Evolutionary conservation across 2,888 invertebrate genomes (phyloP).

Genomic region (Ctena decussata): DNA sequence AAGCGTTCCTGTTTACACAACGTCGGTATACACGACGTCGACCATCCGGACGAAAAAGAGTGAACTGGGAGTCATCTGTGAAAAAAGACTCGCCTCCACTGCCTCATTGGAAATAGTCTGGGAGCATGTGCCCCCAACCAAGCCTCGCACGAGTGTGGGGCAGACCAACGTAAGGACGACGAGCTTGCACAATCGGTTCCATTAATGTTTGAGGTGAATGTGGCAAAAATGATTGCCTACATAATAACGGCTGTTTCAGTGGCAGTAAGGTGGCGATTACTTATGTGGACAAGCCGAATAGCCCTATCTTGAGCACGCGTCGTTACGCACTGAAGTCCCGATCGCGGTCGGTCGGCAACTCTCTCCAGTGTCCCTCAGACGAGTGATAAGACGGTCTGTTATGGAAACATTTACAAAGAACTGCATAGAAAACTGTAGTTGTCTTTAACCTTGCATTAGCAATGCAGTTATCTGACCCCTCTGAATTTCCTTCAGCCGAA

Average conservation of each 20-base stretch:
- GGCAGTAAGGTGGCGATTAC: no score
- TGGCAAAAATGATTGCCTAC: constrained; percentile 23
- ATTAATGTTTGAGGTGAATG: constrained; percentile 18
- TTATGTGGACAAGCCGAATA: constrained; percentile 3
- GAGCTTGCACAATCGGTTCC: constrained; percentile 21
- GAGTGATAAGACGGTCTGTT: constrained; percentile 37
- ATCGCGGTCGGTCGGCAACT: constrained; percentile 14
- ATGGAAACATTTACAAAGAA: constrained; percentile 33
- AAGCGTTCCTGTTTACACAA: constrained; percentile 25
- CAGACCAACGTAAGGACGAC: no score
- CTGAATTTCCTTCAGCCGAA: constrained; percentile 24
- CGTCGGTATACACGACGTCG: no score
- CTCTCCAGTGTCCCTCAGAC: constrained; percentile 33
- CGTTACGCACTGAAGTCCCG: constrained; percentile 8
- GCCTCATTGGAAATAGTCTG: no score
- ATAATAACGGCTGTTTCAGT: constrained; percentile 15
- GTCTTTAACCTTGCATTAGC: constrained; percentile 29
- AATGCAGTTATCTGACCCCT: constrained; percentile 22
- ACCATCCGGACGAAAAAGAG: no score
- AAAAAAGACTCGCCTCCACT: constrained; percentile 18
- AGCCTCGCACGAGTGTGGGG: no score
- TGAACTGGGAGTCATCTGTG: constrained; percentile 19
- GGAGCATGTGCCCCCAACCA: constrained; percentile 15
- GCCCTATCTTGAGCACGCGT: not conserved
- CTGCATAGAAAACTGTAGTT: constrained; percentile 24